Base-by-base conservation (phyloP, 2,888 invertebrate genomes). In the Drosophila kanekoi region DNA sequence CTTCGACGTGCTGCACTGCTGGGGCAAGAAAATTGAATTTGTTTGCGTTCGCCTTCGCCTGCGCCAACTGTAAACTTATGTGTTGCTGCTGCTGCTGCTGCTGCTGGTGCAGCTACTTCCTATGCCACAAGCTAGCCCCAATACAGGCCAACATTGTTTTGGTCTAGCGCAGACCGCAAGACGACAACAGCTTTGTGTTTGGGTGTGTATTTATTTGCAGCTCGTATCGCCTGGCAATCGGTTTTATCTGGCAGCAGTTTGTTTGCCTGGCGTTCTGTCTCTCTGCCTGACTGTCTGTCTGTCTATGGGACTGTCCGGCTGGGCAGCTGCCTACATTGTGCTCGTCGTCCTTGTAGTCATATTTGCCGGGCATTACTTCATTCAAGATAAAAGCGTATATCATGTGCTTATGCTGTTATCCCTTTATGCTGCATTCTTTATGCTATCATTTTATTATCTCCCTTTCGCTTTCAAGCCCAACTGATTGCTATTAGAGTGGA, bases 11-110 rank as follows among this genome's bases (percentile, higher is more conserved):
- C 63, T 58, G 60, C 72, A 67, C 33, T 33, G 23, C 61, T 60
- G 40, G 63, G 54, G 47, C 68, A 63, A 70, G 67, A 70, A 79
- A 79, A 85, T 87, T 87, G 74, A 89, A 83, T 89, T 89, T 87
- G 68, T 74, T 60, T 66, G 72, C 66, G 64, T 57, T 52, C 20
- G 43, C 44, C 57, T 58, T 68, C 33, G 62, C 62, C 41, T 53
- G 43, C 38, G 40, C 49, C 57, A 51, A 60, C 58, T 63, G 52
- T 67, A 53, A 48, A 54, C 47, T 47, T 59, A 45, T 53, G 37
- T 53, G 35, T 56, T 16, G 47, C 47, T n/a, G n/a, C n/a, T n/a
- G n/a, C 1, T 18, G 18, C 2, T 1, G 18, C 18, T 23, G 23
- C 5, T 38, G 13, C 33, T 16, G 16, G 44, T 13, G 33, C 52